Evolutionary conservation across 1,140 invertebrate genomes (phyloP), one percentile per base, ranked within the genome.

Genomic region (Papilio machaon): DNA sequence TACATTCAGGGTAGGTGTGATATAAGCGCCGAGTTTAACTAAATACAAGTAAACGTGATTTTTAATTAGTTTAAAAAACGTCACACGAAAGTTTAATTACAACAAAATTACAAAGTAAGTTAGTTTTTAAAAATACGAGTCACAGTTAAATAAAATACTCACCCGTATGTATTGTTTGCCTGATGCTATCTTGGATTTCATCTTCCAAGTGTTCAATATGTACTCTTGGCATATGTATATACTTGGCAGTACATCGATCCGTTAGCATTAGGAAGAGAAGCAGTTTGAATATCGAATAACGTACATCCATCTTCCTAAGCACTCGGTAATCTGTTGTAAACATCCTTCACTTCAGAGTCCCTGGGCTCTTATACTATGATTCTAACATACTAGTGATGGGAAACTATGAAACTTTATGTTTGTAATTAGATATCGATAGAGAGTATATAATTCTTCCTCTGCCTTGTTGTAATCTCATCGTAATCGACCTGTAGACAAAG

Each of bases 221-320:
- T 49, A 83, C 84, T 70, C 78, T 82, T n/a, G 88, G 80, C 58
- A 82, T 73, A 8, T 81, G 79, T 76, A 93, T 84, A 38, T 91
- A 87, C 83, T 90, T 93, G 43, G 87, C 91, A 73, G 83, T 84
- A 82, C 92, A 93, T 86, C 88, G 87, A 74, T 87, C 85, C 76
- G 93, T 86, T 85, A 91, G 82, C 82, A 91, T 87, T 90, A 91
- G 91, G 81, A 93, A 93, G 58, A 93, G 82, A 75, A 94, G 84
- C 19, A 93, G 86, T 89, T 92, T 92, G 64, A 93, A 93, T 75
- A 94, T 88, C n/a, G 87, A 90, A 89, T 90, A 91, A 85, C 88
- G 87, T 85, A 91, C 86, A 85, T 92, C 90, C 93, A 94, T 94
- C 81, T 91, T 93, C 88, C 82, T 89, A 38, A 90, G 80, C 84